Evolutionary conservation across 2,113 vertebrate genomes (phyloP).

Genomic region (Callopanchax toddi): DNA sequence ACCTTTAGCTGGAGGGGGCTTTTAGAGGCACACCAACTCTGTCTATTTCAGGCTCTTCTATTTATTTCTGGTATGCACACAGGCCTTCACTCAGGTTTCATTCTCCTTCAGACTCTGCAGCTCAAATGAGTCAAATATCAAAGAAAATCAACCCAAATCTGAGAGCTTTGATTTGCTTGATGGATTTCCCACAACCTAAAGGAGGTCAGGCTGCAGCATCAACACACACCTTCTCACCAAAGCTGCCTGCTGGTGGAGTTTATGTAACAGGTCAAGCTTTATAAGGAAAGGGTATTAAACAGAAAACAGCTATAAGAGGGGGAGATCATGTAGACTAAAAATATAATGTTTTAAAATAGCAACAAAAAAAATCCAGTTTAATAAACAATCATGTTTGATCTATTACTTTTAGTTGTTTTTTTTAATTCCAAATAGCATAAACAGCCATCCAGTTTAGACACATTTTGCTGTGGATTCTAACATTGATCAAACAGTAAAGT

Average conservation of each 20-base stretch:
- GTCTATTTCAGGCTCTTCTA: slow-evolving; percentile 83
- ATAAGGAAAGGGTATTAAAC: slow-evolving; percentile 41
- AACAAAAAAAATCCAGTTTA: too few relatives aligned
- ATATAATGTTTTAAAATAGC: too few relatives aligned
- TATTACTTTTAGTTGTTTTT: too few relatives aligned
- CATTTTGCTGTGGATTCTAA: too few relatives aligned
- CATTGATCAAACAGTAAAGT: too few relatives aligned
- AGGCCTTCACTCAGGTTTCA: slow-evolving; percentile 74
- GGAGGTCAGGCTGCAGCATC: slow-evolving; percentile 43
- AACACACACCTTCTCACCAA: slow-evolving; percentile 19
- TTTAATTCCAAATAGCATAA: too few relatives aligned
- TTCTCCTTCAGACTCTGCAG: slow-evolving; percentile 25
- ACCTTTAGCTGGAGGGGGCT: slow-evolving; percentile 18
- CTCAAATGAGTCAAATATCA: slow-evolving; percentile 45
- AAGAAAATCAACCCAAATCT: slow-evolving; percentile 42
- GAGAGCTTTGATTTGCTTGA: slow-evolving; percentile 35
- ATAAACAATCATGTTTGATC: too few relatives aligned
- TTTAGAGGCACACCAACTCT: slow-evolving; percentile 39
- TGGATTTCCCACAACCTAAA: slow-evolving; percentile 34
- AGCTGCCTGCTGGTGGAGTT: slow-evolving; percentile 33
- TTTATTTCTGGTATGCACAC: slow-evolving; percentile 81
- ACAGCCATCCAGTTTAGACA: too few relatives aligned
- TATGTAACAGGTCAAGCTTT: slow-evolving; percentile 68
- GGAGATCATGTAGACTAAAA: not conserved
- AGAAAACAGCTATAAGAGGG: not conserved